Evolutionary conservation across 2,797 vertebrate genomes (phyloP).

Genomic region (Smutsia temminckii): DNA sequence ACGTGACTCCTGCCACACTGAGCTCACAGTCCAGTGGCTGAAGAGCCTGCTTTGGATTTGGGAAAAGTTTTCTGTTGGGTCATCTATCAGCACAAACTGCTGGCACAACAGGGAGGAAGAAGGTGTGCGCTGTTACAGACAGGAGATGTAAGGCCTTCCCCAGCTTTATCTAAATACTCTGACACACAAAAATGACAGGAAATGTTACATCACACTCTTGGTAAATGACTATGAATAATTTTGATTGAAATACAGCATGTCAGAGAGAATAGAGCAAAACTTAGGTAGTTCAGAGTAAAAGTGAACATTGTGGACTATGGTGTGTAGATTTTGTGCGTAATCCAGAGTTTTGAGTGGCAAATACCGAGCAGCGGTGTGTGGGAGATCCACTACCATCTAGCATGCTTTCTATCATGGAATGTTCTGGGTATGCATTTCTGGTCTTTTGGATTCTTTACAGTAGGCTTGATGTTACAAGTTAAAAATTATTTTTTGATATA

Average conservation of each 20-base stretch:
- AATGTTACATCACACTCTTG: not conserved
- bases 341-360: not conserved
- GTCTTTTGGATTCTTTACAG: not conserved
- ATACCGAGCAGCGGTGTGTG: not conserved
- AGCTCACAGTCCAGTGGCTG: not conserved
- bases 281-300: not conserved
- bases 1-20: not conserved
- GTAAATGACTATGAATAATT: not conserved
- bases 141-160: not conserved
- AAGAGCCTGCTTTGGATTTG: not conserved
- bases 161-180: not conserved
- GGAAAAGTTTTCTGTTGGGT: not conserved
- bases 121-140: not conserved
- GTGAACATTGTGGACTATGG: not conserved
- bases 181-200: not conserved
- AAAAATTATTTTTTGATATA: conserved; percentile 16
- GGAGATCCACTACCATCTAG: not conserved
- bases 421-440: not conserved
- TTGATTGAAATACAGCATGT: not conserved
- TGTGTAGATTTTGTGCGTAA: not conserved
- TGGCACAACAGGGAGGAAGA: not conserved
- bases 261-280: not conserved
- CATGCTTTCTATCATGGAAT: not conserved
- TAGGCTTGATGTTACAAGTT: not conserved
- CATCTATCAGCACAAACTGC: not conserved